Percentiles rank a stretch among this genome's conserved stretches.
phyloP scores from a whole-genome alignment of 2,797 vertebrate species.

The Myotis planiceps region DNA sequence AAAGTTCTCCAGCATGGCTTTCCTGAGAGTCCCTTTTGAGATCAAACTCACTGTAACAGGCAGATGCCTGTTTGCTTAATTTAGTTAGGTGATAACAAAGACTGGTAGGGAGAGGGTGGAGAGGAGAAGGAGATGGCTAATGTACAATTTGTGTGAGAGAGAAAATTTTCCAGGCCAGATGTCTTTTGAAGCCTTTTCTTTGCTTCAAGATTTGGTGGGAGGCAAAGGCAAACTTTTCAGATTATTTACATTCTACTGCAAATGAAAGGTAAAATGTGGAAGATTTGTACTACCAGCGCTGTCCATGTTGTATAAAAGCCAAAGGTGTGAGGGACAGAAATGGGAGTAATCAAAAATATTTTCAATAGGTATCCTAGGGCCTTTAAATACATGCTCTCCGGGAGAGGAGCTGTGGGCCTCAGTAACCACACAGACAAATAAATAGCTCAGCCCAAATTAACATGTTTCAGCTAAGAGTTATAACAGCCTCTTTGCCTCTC shows the following conservation, averaged over 20 bases:
- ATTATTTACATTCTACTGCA: neutral
- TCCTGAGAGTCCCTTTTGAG: neutral
- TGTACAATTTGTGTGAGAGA: slow-evolving; percentile 4
- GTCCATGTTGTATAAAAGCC: neutral
- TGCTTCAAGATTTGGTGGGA: neutral
- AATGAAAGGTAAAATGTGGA: slow-evolving; percentile 16
- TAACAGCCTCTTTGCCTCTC: neutral
- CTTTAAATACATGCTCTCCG: neutral
- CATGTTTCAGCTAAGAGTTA: neutral
- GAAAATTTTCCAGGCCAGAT: neutral
- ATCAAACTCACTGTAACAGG: neutral
- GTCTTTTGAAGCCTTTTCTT: slow-evolving; percentile 14
- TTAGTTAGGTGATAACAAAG: slow-evolving; percentile 3
- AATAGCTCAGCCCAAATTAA: neutral
- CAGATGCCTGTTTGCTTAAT: slow-evolving; percentile 19
- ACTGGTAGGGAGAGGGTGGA: neutral
- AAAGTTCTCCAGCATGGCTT: neutral
- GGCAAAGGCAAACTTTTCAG: neutral
- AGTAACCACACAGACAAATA: neutral
- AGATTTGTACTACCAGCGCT: neutral
- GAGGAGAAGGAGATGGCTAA: neutral
- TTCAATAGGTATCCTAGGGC: neutral
- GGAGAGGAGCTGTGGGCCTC: neutral
- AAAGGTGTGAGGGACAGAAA: neutral
- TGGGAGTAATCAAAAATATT: neutral